Evolutionary conservation across 1,140 invertebrate species (phyloP).

Genomic region (Hermetia illucens): DNA sequence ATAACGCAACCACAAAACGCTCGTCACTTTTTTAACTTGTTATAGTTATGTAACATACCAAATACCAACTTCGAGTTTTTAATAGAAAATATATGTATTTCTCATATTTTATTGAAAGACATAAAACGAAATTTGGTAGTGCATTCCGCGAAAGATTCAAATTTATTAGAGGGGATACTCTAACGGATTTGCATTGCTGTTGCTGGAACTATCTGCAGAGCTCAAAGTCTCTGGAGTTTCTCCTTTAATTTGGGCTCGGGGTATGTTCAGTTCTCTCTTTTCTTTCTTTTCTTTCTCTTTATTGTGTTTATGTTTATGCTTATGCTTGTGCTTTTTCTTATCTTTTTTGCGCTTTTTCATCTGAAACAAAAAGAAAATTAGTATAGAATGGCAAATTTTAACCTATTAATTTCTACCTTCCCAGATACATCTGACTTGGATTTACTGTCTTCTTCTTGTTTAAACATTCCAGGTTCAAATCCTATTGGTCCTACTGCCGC

Average conservation of each 20-base stretch:
- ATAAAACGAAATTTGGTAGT: too few relatives aligned
- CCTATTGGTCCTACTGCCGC: slow-evolving; percentile 50
- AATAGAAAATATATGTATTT: too few relatives aligned
- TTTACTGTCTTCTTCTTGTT: slow-evolving; percentile 35
- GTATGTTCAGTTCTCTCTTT: slow-evolving; percentile 32
- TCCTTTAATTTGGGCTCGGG: slow-evolving; percentile 29
- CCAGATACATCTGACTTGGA: slow-evolving; percentile 32
- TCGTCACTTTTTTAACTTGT: too few relatives aligned
- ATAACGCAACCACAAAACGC: too few relatives aligned
- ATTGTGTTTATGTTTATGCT: slow-evolving; percentile 60
- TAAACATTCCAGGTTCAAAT: slow-evolving; percentile 70
- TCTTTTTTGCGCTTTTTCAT: slow-evolving; percentile 69
- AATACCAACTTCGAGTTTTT: too few relatives aligned
- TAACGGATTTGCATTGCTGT: too few relatives aligned
- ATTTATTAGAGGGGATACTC: too few relatives aligned
- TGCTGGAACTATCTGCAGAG: slow-evolving; percentile 37
- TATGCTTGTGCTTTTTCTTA: slow-evolving; percentile 68
- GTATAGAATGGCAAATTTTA: slow-evolving; percentile 6
- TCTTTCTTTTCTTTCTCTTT: slow-evolving; percentile 34
- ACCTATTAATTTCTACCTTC: slow-evolving; percentile 32
- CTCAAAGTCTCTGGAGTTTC: slow-evolving; percentile 41
- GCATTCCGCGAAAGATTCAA: too few relatives aligned
- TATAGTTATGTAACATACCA: too few relatives aligned
- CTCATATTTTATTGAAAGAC: too few relatives aligned
- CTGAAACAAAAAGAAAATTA: slow-evolving; percentile 31